Evolutionary conservation across 2,888 invertebrate genomes (phyloP), one percentile per base, ranked within the genome.

Genomic region (Sphecodes monilicornis): DNA sequence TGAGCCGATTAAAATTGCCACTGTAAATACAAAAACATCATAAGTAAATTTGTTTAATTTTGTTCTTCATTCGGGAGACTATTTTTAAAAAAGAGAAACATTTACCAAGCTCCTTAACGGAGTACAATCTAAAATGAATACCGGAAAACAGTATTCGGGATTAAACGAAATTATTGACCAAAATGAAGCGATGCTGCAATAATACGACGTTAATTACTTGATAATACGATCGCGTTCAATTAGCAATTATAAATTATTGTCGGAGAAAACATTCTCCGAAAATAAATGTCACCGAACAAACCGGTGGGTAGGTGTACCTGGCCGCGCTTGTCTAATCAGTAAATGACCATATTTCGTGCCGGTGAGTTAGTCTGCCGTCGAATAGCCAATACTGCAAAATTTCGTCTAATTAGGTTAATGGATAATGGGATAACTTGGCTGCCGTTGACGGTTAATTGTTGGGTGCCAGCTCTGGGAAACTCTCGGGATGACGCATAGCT

Each of bases 331-430:
- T 70, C 72, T 85, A 74, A 85, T 78, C 74, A 85, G 71, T 76
- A 60, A 77, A 75, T 77, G 69, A 41, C 29, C 80, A 85, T 83
- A 88, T 87, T 89, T 90, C 86, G 80, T 84, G 78, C 54, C 10
- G 50, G 10, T 50, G 50, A 22, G 76, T 13, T 64, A 41, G 66
- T 29, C 41, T 64, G 82, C 80, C 70, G 82, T 83, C 89, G n/a
- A 22, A 90, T 90, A 90, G 85, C 86, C 91, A 87, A 92, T 93
- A 91, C 90, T 88, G 88, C 91, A 90, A 91, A 92, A 93, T 93
- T 92, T 90, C 80, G 91, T 90, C 92, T 94, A 93, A 94, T 94
- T 93, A 92, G 92, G 93, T 93, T 93, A 94, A 93, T 93, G 93
- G 92, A 92, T 93, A 93, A 93, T 93, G 92, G 91, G 91, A 90